Evolutionary conservation across 2,797 vertebrate species (phyloP), one percentile per base, ranked within the genome.

Genomic region (Pelodytes ibericus): DNA sequence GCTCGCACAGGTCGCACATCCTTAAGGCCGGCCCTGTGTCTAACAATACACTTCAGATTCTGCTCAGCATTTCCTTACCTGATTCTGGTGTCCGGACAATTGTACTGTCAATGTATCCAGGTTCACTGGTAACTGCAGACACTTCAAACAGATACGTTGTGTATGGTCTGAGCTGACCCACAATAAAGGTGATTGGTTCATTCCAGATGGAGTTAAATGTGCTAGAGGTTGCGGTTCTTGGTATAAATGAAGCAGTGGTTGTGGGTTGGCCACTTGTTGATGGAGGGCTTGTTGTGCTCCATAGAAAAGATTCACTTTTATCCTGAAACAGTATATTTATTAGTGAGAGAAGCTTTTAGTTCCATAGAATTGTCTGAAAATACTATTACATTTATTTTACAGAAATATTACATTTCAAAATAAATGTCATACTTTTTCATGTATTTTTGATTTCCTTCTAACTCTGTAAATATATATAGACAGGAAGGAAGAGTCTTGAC

Each of bases 121-220:
- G 95, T 63, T 98, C 97, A 0, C 90, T 95, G 66, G 95, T 98
- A 80, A 96, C 94, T 72, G 96, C 96, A 24, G 96, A 99, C 75
- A 99, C 97, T 87, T 99, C 97, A 76, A 98, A 99, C 5, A 99
- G 91, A 60, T 99, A 99, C 0, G 96, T 93, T 0, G 96, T 97
- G 47, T 95, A 96, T 31, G 97, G 93, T 67, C 91, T 93, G 74
- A 99, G 90, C 75, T 93, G 90, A 69, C 94, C 93, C 73, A 98
- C 89, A 57, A 92, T 89, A 47, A 96, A 94, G 44, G 93, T 96
- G 82, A 98, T 96, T 2, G 96, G 95, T 56, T 98, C 92, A 33
- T 86, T 94, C 96, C 97, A 98, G 75, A 94, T 88, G 27, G 94
- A 93, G 62, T 89, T 92, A 9, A 92, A 89, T 29, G 92, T 92